Evolutionary conservation across 1,140 invertebrate genomes (phyloP).

Genomic region (Ceratosolen solmsi): DNA sequence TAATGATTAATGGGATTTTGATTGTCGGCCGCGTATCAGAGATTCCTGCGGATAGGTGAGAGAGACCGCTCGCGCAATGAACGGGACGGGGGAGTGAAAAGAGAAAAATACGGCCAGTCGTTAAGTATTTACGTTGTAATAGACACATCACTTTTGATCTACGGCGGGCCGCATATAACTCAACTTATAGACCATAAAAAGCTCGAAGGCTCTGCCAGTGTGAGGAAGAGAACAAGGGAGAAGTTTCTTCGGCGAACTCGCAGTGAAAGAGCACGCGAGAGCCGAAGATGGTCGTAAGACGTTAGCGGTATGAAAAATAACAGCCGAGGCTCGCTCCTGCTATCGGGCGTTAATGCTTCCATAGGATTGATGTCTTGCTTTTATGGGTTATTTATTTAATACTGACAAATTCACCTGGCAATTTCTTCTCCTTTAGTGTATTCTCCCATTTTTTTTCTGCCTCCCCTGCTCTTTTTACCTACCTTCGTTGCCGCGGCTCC

Average conservation of each 20-base stretch:
- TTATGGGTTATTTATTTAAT: conserved; percentile 75
- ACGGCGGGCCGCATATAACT: conserved; percentile 63
- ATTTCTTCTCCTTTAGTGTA: conserved; percentile 55
- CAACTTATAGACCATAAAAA: conserved; percentile 70
- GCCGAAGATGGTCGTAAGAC: conserved; percentile 62
- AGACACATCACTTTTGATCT: conserved; percentile 72
- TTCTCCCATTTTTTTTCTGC: conserved; percentile 41
- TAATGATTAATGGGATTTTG: conserved; percentile 52
- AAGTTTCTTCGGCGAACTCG: conserved; percentile 56
- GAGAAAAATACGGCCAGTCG: conserved; percentile 52
- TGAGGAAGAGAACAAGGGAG: conserved; percentile 57
- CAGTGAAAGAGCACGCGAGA: conserved; percentile 53
- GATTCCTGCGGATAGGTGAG: conserved; percentile 28
- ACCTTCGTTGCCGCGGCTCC: too few species aligned
- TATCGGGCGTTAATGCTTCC: conserved; percentile 71
- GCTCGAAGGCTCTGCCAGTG: conserved; percentile 60
- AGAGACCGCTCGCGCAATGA: neutral
- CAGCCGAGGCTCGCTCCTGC: conserved; percentile 59
- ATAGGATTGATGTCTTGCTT: conserved; percentile 69
- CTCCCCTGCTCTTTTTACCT: too few species aligned
- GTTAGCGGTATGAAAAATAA: conserved; percentile 72
- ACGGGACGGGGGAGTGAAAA: too few species aligned
- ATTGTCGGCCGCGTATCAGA: conserved; percentile 45
- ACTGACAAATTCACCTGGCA: conserved; percentile 70
- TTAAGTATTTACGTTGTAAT: conserved; percentile 69